These are phyloP conservation scores for Ancistrus triradiatus DNA, from an alignment of 2,113 vertebrate species.

Conservation along the genomic window DNA sequence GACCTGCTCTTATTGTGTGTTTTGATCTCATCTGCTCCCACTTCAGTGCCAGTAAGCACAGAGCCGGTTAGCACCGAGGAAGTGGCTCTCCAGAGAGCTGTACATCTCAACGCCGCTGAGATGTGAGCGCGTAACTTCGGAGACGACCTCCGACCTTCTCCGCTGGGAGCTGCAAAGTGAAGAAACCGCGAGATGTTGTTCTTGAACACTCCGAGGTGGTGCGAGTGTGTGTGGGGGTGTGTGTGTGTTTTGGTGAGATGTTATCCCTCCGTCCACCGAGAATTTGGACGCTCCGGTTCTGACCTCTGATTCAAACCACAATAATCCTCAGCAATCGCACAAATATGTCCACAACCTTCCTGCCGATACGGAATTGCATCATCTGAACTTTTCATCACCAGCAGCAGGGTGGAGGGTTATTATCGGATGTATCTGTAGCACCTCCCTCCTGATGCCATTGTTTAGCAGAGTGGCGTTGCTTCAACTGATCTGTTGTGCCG, in stretches of 20 bases:
- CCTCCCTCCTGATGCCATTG: no score
- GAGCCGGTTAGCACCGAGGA: no score
- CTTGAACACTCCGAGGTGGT: background rate
- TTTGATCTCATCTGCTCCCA: no score
- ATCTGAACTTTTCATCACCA: constrained; percentile 13
- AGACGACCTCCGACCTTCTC: constrained; percentile 28
- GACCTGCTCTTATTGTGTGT: no score
- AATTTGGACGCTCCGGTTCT: constrained; percentile 30
- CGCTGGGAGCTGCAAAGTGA: constrained; percentile 37
- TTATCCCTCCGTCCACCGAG: constrained; percentile 31
- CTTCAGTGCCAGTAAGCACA: no score
- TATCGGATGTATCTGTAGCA: constrained; percentile 15
- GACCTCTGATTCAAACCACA: constrained; percentile 34
- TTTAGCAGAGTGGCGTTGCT: no score
- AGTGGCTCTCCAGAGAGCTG: no score
- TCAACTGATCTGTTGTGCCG: no score
- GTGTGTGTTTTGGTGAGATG: constrained; percentile 30
- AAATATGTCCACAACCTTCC: constrained; percentile 29
- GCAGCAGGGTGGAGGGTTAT: constrained; percentile 40
- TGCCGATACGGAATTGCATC: constrained; percentile 5
- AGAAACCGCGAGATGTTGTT: constrained; percentile 33
- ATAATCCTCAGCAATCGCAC: constrained; percentile 36
- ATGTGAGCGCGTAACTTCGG: no score
- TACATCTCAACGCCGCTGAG: no score
- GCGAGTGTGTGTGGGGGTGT: background rate